Evolutionary conservation across 2,113 vertebrate species (phyloP).

Genomic region (Microtus ochrogaster): DNA sequence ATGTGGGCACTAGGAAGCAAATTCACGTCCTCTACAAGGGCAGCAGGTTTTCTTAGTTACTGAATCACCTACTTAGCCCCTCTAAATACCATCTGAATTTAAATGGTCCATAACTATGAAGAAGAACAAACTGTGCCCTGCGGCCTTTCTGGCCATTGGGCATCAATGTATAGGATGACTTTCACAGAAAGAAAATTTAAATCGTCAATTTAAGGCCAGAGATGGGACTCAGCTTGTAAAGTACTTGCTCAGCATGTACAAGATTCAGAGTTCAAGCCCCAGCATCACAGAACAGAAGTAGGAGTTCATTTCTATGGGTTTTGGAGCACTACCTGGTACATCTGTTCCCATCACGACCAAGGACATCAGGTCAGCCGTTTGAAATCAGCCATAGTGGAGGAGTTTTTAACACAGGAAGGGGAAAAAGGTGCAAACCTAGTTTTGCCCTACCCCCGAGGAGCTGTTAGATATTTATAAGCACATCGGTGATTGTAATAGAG

Average conservation of each 20-base stretch:
- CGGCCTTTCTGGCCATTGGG: background rate
- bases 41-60: background rate
- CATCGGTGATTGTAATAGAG: too few species aligned
- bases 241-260: too few species aligned
- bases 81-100: conserved; percentile 40
- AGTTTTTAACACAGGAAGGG: conserved; percentile 41
- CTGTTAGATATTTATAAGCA: too few species aligned
- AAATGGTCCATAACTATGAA: background rate
- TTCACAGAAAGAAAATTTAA: background rate
- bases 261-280: background rate
- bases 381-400: background rate
- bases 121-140: background rate
- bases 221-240: background rate
- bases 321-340: background rate
- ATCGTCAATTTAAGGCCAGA: background rate
- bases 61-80: background rate
- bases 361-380: background rate
- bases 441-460: background rate
- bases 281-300: background rate
- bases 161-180: background rate
- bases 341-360: background rate
- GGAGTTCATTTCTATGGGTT: background rate
- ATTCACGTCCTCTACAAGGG: background rate
- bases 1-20: background rate
- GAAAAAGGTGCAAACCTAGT: background rate